Evolutionary conservation across 2,888 invertebrate species (phyloP).

Genomic region (Rotaria sp.): DNA sequence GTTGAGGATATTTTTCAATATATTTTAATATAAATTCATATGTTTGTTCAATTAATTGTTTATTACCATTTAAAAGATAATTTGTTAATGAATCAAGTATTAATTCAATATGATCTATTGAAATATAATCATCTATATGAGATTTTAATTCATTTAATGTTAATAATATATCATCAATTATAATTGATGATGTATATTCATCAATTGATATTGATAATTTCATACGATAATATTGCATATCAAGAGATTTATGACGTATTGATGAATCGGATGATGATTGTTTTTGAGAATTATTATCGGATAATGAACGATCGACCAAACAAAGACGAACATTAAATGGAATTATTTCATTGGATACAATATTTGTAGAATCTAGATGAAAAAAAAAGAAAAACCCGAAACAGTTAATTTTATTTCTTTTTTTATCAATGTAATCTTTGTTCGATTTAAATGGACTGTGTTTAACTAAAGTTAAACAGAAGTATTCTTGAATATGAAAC

Average conservation of each 20-base stretch:
- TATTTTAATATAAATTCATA: constrained; percentile 29
- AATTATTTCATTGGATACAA: background rate
- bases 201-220: background rate
- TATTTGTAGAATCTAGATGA: background rate
- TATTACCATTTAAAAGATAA: background rate
- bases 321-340: constrained; percentile 21
- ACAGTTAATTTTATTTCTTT: too few species aligned
- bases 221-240: background rate
- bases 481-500: too few species aligned
- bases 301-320: background rate
- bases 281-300: background rate
- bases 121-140: background rate
- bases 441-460: too few species aligned
- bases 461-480: too few species aligned
- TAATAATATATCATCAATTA: constrained; percentile 25
- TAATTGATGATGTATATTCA: background rate
- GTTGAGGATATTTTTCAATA: constrained; percentile 21
- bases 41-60: background rate
- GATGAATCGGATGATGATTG: background rate
- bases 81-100: constrained; percentile 1
- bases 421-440: too few species aligned
- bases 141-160: constrained; percentile 1
- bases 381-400: background rate
- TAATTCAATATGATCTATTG: background rate
- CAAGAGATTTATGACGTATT: background rate